phyloP scores from a whole-genome alignment of 2,113 vertebrate genomes.

The Clarias magur region DNA sequence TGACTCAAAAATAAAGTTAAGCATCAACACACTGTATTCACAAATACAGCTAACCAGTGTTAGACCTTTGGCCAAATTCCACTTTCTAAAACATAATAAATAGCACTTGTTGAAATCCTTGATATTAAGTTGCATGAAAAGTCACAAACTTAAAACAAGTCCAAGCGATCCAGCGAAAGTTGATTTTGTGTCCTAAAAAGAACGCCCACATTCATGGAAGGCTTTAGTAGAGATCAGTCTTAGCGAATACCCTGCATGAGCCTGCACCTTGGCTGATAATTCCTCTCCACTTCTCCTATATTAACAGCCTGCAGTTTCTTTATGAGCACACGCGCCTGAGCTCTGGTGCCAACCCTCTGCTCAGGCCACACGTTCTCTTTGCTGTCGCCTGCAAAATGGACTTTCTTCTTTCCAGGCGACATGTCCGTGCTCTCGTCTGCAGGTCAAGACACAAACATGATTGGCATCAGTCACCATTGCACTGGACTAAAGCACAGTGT shows the following conservation, averaged over 20 bases:
- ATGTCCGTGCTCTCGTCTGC: slow-evolving; percentile 69
- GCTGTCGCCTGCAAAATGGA: slow-evolving; percentile 79
- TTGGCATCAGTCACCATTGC: slow-evolving; percentile 9
- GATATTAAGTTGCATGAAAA: slow-evolving; percentile 31
- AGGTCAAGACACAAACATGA: slow-evolving; percentile 55
- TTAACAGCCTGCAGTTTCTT: slow-evolving; percentile 80
- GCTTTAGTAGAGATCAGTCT: neutral
- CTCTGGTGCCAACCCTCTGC: slow-evolving; percentile 49
- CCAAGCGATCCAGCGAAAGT: neutral
- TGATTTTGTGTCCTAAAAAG: neutral
- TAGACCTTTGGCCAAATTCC: neutral
- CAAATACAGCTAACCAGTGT: slow-evolving; percentile 12
- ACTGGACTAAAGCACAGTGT: neutral
- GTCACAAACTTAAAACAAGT: neutral
- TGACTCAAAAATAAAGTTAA: neutral
- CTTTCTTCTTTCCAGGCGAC: slow-evolving; percentile 81
- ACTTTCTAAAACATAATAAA: slow-evolving; percentile 13
- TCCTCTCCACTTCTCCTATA: slow-evolving; percentile 77
- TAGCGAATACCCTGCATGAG: slow-evolving; percentile 88
- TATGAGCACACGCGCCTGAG: slow-evolving; percentile 75
- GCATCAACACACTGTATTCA: no score
- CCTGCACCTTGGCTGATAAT: slow-evolving; percentile 80
- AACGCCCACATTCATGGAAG: neutral
- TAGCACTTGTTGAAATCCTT: slow-evolving; percentile 8
- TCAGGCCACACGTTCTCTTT: slow-evolving; percentile 76